phyloP scores from a whole-genome alignment of 64 coral and sea anemone genomes.

The Cladopsammia gracilis region DNA sequence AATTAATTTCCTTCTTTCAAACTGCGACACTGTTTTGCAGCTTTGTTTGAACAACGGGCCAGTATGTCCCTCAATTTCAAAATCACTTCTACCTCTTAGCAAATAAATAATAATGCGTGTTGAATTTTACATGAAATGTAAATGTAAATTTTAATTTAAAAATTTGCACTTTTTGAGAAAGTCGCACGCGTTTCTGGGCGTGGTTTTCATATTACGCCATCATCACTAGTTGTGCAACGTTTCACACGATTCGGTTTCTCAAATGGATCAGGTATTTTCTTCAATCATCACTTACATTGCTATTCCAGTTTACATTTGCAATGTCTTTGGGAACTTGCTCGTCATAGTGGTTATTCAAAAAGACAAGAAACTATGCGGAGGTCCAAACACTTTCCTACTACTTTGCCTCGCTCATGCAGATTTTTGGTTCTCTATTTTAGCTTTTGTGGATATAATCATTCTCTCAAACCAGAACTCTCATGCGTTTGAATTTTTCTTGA shows the following conservation, averaged over 20 bases:
- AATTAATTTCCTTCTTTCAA: too few relatives aligned
- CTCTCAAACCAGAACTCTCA: background rate
- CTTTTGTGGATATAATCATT: background rate
- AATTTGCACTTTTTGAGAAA: too few relatives aligned
- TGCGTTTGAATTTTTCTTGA: background rate
- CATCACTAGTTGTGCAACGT: too few relatives aligned
- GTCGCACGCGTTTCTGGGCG: background rate
- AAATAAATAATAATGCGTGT: too few relatives aligned
- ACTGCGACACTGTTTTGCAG: too few relatives aligned
- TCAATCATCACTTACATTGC: background rate
- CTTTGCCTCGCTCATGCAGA: background rate
- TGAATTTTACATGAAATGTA: too few relatives aligned
- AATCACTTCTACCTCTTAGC: too few relatives aligned
- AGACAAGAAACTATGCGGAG: background rate
- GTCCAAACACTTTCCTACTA: background rate
- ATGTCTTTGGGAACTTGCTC: conserved; percentile 23
- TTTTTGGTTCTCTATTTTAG: background rate
- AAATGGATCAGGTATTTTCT: background rate
- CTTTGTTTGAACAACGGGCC: too few relatives aligned
- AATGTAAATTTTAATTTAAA: too few relatives aligned
- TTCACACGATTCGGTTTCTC: background rate
- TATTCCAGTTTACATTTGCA: conserved; percentile 11
- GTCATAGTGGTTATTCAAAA: conserved; percentile 1
- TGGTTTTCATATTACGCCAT: background rate
- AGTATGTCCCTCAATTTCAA: too few relatives aligned